Base-by-base conservation (phyloP, 2,113 vertebrate species). In the Vicugna pacos region DNA sequence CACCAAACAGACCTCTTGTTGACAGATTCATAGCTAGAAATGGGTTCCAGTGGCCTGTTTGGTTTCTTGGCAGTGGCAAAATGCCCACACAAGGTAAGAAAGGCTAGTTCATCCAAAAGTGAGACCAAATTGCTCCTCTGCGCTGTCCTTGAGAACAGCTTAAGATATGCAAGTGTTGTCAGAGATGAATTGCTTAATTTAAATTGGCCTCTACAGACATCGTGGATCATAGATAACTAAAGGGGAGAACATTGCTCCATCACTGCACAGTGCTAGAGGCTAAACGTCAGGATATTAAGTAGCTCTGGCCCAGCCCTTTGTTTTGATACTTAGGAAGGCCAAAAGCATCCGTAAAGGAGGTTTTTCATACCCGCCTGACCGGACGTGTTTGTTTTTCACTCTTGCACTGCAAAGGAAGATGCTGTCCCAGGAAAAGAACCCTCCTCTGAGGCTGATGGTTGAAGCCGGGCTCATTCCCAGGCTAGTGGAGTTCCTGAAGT, bases 401-500 rank as follows among this genome's bases (percentile, higher is more conserved):
- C n/a, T 96, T 52, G 70, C 32, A 6, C 15, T 58, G 13, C 46
- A 42, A 97, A 99, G 99, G 97, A 99, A 98, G 93, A 93, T 99
- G 92, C 97, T 99, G 15, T 99, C 99, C n/a, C 98, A 93, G 56
- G 99, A 99, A 86, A 98, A 92, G 87, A 98, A 99, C 81, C 99
- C 99, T 17, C 99, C 99, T 10, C 96, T 99, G 88, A 99, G 98
- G 38, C 96, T 99, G 96, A 96, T 99, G 15, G 98, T 99, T 0
- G 98, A 99, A 7, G 98, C 99, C 1, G 99, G 99, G 4, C 97
- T 99, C 83, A 98, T 99, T 30, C 97, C 98, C 9, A 98, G 97
- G 79, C 98, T 99, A 97, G 99, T 99, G 89, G 98, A 98, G 0
- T 99, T 99, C 97, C 97, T 99, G 97, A 93, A 91, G 30, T 93